Evolutionary conservation across 1,140 invertebrate species (phyloP).

Genomic region (Delia radicum): DNA sequence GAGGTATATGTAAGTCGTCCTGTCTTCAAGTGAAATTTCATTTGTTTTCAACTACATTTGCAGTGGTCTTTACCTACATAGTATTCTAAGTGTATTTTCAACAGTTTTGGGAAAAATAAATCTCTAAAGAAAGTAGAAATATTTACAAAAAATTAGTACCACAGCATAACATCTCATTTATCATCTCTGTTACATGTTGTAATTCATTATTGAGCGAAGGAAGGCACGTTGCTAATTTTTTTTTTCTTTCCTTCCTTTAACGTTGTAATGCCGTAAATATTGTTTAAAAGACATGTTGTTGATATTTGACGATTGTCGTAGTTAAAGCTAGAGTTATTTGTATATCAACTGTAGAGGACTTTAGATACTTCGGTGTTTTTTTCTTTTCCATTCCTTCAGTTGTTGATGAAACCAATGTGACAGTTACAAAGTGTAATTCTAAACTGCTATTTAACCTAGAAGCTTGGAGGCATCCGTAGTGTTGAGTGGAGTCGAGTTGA

Average conservation of each 20-base stretch:
- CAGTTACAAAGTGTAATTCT: constrained; percentile 24
- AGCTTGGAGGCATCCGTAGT: background rate
- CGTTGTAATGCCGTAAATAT: background rate
- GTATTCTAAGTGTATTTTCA: too few species aligned
- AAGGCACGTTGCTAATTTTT: background rate
- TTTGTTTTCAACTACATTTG: too few species aligned
- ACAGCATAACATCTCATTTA: too few species aligned
- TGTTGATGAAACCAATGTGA: constrained; percentile 18
- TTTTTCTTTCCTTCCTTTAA: background rate
- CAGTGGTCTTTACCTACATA: too few species aligned
- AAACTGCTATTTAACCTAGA: background rate
- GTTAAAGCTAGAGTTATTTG: background rate
- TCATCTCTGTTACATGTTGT: too few species aligned
- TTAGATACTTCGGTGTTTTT: background rate
- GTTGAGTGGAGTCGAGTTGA: background rate
- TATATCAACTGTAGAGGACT: background rate
- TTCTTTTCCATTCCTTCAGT: background rate
- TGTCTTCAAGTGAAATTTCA: too few species aligned
- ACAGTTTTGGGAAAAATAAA: too few species aligned
- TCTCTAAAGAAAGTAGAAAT: too few species aligned
- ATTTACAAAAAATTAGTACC: too few species aligned
- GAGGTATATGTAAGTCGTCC: too few species aligned
- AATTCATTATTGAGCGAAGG: background rate
- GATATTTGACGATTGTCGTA: background rate
- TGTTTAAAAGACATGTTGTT: background rate